Percentiles rank a stretch among this genome's conserved stretches.
These are phyloP conservation scores for Panopea generosa DNA, from an alignment of 2,888 invertebrate species.

Conservation along the genomic window DNA sequence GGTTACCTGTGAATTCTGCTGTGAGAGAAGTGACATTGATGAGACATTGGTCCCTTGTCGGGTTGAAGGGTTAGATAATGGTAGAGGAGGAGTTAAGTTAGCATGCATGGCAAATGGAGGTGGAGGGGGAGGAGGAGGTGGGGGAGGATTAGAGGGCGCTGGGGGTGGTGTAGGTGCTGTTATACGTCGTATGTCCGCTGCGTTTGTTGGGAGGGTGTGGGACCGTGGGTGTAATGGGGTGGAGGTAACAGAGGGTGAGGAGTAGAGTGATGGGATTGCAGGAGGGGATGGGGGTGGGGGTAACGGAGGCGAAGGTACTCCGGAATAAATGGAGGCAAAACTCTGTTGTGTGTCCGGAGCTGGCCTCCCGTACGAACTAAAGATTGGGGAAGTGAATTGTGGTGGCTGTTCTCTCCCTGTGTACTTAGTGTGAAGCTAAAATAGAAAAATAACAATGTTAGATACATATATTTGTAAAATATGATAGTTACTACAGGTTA, in stretches of 20 bases:
- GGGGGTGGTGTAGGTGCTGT: slow-evolving; percentile 27
- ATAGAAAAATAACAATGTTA: slow-evolving; percentile 23
- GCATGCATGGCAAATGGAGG: slow-evolving; percentile 41
- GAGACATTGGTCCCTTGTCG: slow-evolving; percentile 14
- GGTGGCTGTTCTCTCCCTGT: slow-evolving; percentile 33
- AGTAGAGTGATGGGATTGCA: slow-evolving; percentile 15
- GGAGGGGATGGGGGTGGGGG: slow-evolving; percentile 54
- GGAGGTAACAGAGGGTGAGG: slow-evolving; percentile 16
- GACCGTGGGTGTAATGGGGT: slow-evolving; percentile 34
- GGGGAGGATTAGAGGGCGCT: slow-evolving; percentile 32
- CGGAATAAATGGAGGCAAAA: slow-evolving; percentile 45
- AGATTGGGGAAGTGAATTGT: slow-evolving; percentile 39
- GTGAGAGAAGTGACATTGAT: slow-evolving; percentile 48
- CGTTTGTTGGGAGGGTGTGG: slow-evolving; percentile 41
- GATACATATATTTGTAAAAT: no score
- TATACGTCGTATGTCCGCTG: slow-evolving; percentile 51
- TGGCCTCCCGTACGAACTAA: slow-evolving; percentile 42
- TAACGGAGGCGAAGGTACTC: slow-evolving; percentile 39
- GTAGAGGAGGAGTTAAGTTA: slow-evolving; percentile 28
- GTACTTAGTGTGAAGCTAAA: slow-evolving; percentile 52
- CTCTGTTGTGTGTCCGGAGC: slow-evolving; percentile 39
- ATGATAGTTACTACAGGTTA: no score
- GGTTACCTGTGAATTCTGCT: slow-evolving; percentile 51
- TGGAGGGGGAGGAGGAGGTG: slow-evolving; percentile 55
- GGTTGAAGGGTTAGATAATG: slow-evolving; percentile 19